phyloP scores from a whole-genome alignment of 1,140 invertebrate genomes.

The Centruroides sculpturatus region DNA sequence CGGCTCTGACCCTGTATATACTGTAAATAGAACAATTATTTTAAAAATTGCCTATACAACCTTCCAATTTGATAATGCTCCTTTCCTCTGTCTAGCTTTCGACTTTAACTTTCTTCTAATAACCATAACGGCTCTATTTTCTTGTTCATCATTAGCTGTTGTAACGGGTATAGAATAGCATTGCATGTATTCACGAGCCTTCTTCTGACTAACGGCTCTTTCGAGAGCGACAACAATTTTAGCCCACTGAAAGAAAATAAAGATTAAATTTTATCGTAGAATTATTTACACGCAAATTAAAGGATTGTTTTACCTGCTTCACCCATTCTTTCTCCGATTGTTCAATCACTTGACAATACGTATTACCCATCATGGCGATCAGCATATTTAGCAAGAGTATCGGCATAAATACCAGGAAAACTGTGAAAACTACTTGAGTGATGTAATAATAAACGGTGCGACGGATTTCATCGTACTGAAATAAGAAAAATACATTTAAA shows the following conservation, averaged over 20 bases:
- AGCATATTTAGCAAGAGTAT: constrained; percentile 92
- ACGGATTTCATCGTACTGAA: constrained; percentile 81
- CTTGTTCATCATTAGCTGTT: constrained; percentile 39
- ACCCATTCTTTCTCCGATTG: constrained; percentile 98
- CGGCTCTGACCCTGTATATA: no score
- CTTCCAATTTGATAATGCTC: constrained; percentile 96
- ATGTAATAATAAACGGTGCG: constrained; percentile 77
- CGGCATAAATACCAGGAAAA: constrained; percentile 95
- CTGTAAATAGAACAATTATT: no score
- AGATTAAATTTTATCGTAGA: constrained; percentile 8
- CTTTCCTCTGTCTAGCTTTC: constrained; percentile 85
- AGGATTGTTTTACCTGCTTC: constrained; percentile 56
- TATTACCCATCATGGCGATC: constrained; percentile 99
- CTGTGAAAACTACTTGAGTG: constrained; percentile 83
- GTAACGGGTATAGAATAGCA: constrained; percentile 72
- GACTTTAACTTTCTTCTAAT: constrained; percentile 96
- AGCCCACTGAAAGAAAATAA: constrained; percentile 57
- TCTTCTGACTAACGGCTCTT: constrained; percentile 71
- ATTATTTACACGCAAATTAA: neutral
- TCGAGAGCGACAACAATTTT: constrained; percentile 95
- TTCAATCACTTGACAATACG: constrained; percentile 92
- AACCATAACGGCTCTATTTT: constrained; percentile 86
- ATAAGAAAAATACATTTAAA: neutral
- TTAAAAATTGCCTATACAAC: constrained; percentile 31
- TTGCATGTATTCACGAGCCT: constrained; percentile 77